A percentile compares a stretch with the other conserved stretches of the same genome.
Evolutionary conservation across 2,888 invertebrate species (phyloP).

Genomic region (Aphidoletes aphidimyza): DNA sequence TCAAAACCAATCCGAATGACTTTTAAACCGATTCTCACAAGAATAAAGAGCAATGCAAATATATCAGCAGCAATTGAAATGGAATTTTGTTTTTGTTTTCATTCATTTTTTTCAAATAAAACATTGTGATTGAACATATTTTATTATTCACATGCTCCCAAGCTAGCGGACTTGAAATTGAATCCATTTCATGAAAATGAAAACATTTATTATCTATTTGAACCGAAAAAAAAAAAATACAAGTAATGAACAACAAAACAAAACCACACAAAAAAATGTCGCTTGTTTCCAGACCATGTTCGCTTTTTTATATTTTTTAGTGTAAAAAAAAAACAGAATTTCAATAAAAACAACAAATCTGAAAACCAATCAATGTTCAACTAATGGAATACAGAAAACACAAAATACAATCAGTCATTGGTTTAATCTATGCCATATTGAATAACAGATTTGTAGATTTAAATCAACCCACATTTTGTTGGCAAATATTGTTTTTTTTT

Average conservation of each 20-base stretch:
- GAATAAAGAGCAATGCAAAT: too few species aligned
- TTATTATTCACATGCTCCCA: neutral
- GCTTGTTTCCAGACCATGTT: constrained; percentile 37
- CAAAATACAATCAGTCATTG: neutral
- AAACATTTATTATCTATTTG: neutral
- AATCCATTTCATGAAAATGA: neutral
- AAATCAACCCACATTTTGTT: too few species aligned
- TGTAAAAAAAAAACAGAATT: neutral
- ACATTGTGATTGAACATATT: too few species aligned
- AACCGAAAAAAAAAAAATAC: neutral
- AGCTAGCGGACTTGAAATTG: neutral
- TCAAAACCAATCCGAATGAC: too few species aligned
- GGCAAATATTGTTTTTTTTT: too few species aligned
- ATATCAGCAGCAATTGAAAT: too few species aligned
- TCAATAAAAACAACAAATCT: neutral
- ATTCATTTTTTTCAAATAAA: too few species aligned
- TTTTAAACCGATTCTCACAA: too few species aligned
- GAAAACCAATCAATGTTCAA: constrained; percentile 8
- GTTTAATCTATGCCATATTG: too few species aligned
- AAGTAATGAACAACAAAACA: neutral
- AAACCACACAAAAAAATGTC: neutral
- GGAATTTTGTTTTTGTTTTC: too few species aligned
- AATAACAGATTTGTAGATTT: too few species aligned
- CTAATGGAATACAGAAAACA: neutral
- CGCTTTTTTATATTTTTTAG: constrained; percentile 48